phyloP scores from a whole-genome alignment of 2,888 invertebrate genomes.

The Netelia inedita region DNA sequence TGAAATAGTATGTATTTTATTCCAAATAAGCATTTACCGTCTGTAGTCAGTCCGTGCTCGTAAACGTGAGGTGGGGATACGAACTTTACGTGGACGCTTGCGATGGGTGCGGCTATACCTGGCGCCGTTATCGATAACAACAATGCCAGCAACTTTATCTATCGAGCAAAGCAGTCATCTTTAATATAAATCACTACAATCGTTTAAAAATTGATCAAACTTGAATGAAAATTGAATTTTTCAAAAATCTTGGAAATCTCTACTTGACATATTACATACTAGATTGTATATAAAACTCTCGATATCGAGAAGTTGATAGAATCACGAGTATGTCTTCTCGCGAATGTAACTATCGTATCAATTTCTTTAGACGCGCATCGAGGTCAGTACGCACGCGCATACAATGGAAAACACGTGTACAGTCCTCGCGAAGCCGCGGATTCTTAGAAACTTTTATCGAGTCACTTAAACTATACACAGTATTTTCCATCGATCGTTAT shows the following conservation, averaged over 20 bases:
- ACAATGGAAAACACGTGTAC: background rate
- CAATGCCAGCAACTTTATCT: constrained; percentile 74
- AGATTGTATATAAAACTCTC: background rate
- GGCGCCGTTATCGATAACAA: constrained; percentile 72
- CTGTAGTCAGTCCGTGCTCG: constrained; percentile 80
- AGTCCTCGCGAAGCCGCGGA: background rate
- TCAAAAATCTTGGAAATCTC: no score
- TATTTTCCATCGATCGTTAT: background rate
- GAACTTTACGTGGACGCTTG: constrained; percentile 81
- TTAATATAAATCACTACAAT: constrained; percentile 13
- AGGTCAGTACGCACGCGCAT: constrained; percentile 27
- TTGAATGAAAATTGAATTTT: background rate
- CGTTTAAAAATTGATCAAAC: constrained; percentile 9
- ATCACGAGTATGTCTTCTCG: constrained; percentile 14
- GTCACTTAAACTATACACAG: background rate
- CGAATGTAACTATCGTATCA: constrained; percentile 9
- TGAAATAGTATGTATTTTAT: background rate
- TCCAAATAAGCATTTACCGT: constrained; percentile 73
- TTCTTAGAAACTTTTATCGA: background rate
- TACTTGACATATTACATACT: constrained; percentile 2
- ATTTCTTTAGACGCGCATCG: constrained; percentile 21
- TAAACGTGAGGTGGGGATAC: constrained; percentile 81
- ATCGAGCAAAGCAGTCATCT: constrained; percentile 32
- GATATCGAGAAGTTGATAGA: no score
- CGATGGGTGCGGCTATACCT: constrained; percentile 76